Conservation (phyloP, 2,113 vertebrate species). For the Eptesicus fuscus region DNA sequence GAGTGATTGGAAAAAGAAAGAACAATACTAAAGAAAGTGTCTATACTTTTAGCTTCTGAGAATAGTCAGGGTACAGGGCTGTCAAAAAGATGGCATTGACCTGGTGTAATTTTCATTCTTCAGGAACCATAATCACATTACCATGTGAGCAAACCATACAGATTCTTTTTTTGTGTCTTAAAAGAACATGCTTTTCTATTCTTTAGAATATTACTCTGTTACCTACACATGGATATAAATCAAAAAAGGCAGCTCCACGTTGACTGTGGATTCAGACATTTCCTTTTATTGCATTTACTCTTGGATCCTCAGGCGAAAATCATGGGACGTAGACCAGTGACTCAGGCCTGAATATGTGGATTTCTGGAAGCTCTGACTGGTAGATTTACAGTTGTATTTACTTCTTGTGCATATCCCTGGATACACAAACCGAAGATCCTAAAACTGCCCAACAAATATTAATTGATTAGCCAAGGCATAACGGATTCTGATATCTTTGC, state of each 20-base stretch:
- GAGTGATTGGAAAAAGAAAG: not conserved
- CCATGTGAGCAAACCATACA: not conserved
- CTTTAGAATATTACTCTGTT: not conserved
- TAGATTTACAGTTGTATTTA: not conserved
- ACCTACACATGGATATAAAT: not conserved
- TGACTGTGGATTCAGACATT: not conserved
- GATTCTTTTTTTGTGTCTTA: not conserved
- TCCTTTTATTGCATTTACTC: not conserved
- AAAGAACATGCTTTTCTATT: not conserved
- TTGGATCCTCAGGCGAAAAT: not conserved
- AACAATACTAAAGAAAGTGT: not conserved
- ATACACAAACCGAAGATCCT: not conserved
- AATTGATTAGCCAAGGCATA: not conserved
- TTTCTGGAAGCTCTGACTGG: not conserved
- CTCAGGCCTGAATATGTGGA: not conserved
- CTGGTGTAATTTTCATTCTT: not conserved
- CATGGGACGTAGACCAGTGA: not conserved
- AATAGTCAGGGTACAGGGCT: not conserved
- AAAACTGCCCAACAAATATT: not conserved
- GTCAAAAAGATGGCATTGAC: not conserved
- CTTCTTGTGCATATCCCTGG: not conserved
- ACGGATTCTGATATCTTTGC: not conserved
- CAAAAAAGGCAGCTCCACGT: not conserved
- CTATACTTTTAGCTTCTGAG: not conserved
- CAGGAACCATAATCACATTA: not conserved